Base-by-base conservation (phyloP, 2,797 vertebrate species). In the Chelmon rostratus region DNA sequence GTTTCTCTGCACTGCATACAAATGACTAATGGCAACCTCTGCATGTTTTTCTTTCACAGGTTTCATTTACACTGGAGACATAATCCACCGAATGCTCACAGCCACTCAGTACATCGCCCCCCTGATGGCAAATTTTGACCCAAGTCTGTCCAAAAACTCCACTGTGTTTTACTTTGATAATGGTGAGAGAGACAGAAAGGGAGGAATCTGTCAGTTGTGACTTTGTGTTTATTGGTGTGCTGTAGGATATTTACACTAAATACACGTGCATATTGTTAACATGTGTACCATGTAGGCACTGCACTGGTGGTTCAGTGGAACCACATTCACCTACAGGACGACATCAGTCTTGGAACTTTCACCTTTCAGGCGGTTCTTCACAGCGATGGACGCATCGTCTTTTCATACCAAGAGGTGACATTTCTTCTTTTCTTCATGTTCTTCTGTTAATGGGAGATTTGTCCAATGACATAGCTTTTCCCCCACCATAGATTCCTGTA, bases 51-150 rank as follows among this genome's bases (percentile, higher is more conserved):
- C 7, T 77, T 35, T 28, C 6, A 2, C 88, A 99, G 98, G 98
- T 88, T 99, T 99, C 86, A 97, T 99, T 91, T 99, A 98, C 92
- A 99, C 98, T 18, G 98, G 98, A 88, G 97, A 97, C 86, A 92
- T 97, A 79, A 96, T 98, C 31, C 98, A 99, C 91, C 95, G 92
- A 86, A 97, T 99, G 97, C 92, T 99, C 84, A 99, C 97, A 50
- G 97, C 98, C 74, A 99, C 98, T 25, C 98, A 99, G 91, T 99
- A 99, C 79, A 97, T 99, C 56, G 98, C 98, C 42, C 98, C 98
- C 21, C 93, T 99, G 82, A 99, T 99, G 98, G 98, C 97, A 8
- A 97, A 99, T 91, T 98, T 99, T 76, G 97, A 98, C 91, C 97
- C 96, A 15, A 97, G 96, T 66, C 93, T 97, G 52, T 98, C 97